These are phyloP conservation scores for Drosophila colorata DNA, from an alignment of 2,888 invertebrate genomes.

Conservation along the genomic window DNA sequence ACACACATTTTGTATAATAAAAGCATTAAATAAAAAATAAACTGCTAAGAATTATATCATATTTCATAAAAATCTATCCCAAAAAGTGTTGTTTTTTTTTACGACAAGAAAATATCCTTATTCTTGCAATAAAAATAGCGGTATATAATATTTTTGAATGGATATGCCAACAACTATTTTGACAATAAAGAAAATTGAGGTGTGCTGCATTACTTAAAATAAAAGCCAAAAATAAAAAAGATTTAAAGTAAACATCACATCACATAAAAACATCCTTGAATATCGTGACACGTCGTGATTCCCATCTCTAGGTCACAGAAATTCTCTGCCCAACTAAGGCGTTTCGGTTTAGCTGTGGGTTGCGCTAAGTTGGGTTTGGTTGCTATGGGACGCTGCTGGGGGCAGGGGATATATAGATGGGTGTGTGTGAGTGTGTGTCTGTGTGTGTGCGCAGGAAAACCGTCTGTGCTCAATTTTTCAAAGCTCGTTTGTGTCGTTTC, in stretches of 20 bases:
- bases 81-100: too few species aligned
- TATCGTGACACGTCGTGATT: too few species aligned
- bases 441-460: slow-evolving; percentile 2
- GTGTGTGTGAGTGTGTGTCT: background rate
- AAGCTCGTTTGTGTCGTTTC: slow-evolving; percentile 73
- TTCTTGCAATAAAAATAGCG: too few species aligned
- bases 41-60: too few species aligned
- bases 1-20: too few species aligned
- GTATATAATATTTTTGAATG: background rate
- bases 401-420: background rate
- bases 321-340: slow-evolving; percentile 8
- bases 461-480: slow-evolving; percentile 73
- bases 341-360: slow-evolving; percentile 12
- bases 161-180: background rate
- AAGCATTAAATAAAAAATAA: too few species aligned
- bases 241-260: too few species aligned
- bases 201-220: too few species aligned
- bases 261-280: background rate
- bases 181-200: too few species aligned
- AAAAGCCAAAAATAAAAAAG: too few species aligned
- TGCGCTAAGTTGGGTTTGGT: slow-evolving; percentile 11
- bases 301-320: slow-evolving; percentile 18
- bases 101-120: too few species aligned
- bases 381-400: background rate
- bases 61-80: too few species aligned